phyloP scores from a whole-genome alignment of 2,797 vertebrate species.

The Hypotaenidia okinawae region DNA sequence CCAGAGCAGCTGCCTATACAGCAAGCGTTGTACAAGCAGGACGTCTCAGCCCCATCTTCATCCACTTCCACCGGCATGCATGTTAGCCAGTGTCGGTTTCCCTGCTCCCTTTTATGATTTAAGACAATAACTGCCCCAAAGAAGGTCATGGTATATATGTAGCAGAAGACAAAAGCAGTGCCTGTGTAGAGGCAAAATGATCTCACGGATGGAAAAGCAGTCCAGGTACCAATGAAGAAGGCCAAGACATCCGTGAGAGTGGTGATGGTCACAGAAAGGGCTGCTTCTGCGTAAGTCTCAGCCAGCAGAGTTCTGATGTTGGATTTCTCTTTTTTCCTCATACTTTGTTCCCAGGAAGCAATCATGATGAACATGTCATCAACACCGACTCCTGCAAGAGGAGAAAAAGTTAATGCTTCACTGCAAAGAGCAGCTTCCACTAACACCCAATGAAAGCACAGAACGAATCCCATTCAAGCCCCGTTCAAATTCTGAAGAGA shows the following conservation, averaged over 20 bases:
- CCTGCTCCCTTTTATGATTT: conserved; percentile 80
- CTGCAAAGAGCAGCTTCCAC: background rate
- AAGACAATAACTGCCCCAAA: conserved; percentile 80
- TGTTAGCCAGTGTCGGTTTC: conserved; percentile 82
- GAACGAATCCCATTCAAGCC: background rate
- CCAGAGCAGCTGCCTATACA: conserved; percentile 65
- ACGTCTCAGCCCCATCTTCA: background rate
- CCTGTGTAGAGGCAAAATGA: conserved; percentile 88
- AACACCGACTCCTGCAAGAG: conserved; percentile 83
- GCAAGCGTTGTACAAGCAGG: conserved; percentile 63
- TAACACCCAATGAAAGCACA: background rate
- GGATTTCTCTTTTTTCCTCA: conserved; percentile 58
- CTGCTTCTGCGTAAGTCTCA: conserved; percentile 80
- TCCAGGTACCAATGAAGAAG: conserved; percentile 84
- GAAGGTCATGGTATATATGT: conserved; percentile 77
- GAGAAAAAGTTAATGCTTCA: background rate
- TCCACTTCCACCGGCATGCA: conserved; percentile 62
- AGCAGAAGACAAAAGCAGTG: conserved; percentile 82
- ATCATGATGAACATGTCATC: conserved; percentile 93
- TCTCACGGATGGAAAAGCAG: conserved; percentile 82
- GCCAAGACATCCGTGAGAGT: conserved; percentile 85
- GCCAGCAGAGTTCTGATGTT: conserved; percentile 70
- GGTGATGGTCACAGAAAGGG: conserved; percentile 87
- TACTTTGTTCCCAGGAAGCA: conserved; percentile 86
- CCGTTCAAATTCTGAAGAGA: no score